Conservation (phyloP, 2,888 invertebrate genomes). For the Beris chalybata region DNA sequence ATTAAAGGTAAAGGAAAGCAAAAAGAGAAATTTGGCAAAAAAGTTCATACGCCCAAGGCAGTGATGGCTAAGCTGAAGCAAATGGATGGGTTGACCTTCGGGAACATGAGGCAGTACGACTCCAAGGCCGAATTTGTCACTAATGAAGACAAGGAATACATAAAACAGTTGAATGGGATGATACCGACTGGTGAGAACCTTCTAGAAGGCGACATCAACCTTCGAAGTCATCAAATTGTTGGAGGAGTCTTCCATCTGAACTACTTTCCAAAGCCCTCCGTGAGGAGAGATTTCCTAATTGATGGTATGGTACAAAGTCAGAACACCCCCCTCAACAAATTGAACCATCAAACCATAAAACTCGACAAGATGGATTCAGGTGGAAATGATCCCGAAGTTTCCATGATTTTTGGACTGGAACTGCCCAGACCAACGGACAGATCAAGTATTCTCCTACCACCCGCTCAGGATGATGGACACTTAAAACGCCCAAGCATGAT, state of each 20-base stretch:
- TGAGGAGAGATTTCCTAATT: background rate
- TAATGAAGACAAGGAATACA: constrained; percentile 3
- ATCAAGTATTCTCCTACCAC: background rate
- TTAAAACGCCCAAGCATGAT: background rate
- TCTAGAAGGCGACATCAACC: constrained; percentile 4
- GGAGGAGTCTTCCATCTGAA: constrained; percentile 14
- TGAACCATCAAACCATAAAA: constrained; percentile 7
- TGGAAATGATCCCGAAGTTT: no score
- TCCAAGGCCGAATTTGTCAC: background rate
- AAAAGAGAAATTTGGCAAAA: background rate
- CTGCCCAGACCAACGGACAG: background rate
- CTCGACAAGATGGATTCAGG: background rate
- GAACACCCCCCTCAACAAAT: background rate
- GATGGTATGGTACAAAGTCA: background rate
- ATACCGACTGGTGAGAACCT: background rate
- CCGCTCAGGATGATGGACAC: background rate
- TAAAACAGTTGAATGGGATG: background rate
- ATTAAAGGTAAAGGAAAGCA: background rate
- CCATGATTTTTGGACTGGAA: no score
- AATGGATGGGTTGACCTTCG: constrained; percentile 1
- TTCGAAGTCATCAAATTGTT: constrained; percentile 11
- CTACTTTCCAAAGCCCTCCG: background rate
- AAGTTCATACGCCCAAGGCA: background rate
- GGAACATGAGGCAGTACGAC: constrained; percentile 2
- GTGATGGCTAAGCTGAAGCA: background rate